These are phyloP conservation scores for Fulica atra DNA, from an alignment of 2,113 vertebrate species.

Conservation along the genomic window DNA sequence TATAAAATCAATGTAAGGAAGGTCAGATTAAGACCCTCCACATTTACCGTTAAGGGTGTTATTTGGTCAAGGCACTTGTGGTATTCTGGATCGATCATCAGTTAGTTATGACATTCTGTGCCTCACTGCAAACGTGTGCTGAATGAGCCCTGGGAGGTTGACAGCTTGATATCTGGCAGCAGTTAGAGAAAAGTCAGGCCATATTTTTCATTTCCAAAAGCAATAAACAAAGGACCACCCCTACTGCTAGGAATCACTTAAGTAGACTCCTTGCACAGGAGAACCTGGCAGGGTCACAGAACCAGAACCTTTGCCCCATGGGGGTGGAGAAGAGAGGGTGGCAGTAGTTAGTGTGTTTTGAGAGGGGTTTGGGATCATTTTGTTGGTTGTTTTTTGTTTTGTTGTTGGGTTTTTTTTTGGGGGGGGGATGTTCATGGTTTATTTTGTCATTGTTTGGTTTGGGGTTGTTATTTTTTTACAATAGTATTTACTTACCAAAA, in stretches of 20 bases:
- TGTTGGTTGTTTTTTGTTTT: background rate
- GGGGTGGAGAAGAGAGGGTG: too few species aligned
- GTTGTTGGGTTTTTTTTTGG: background rate
- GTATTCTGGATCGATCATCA: background rate
- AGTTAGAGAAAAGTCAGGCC: background rate
- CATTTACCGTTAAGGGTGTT: background rate
- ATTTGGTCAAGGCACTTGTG: background rate
- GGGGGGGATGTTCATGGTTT: too few species aligned
- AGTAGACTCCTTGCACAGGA: background rate
- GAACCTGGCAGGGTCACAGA: background rate
- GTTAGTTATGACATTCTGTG: background rate
- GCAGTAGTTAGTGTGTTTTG: background rate
- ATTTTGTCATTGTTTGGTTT: too few species aligned
- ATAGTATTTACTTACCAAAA: background rate
- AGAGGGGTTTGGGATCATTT: background rate
- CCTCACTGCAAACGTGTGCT: background rate
- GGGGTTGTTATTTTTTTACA: background rate
- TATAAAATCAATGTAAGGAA: background rate
- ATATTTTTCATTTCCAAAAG: background rate
- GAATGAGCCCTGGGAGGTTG: background rate
- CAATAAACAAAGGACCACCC: background rate
- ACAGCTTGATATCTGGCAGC: background rate
- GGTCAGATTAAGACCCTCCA: background rate
- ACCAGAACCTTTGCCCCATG: accelerated
- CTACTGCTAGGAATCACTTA: background rate